Evolutionary conservation across 1,140 invertebrate species (phyloP), one percentile per base, ranked within the genome.

Genomic region (Ceratoteleas bidentatus): DNA sequence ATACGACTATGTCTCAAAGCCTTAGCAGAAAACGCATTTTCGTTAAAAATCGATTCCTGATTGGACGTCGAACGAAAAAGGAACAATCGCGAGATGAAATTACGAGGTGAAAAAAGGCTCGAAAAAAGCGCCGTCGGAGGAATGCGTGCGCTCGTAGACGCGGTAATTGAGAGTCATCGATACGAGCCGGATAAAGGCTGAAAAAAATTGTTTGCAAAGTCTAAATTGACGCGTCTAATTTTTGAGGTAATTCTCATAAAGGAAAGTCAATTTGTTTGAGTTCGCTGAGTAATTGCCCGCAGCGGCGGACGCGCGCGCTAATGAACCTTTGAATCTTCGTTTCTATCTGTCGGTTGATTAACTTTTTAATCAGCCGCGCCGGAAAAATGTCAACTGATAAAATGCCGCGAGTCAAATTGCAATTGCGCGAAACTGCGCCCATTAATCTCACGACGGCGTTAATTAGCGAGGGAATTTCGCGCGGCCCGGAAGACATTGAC

Each of bases 311-410:
- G 69, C 9, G 11, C 13, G 11, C 65, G 43, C 72, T 84, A 84
- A 84, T 80, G 82, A 81, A 84, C 77, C 73, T 74, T 81, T 77
- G 73, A 74, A 80, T 77, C 73, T 68, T 84, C 68, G 60, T 85
- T 84, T 84, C 64, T 76, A 70, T 81, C 69, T 78, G 60, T 83
- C 81, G 62, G 69, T 85, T 81, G 84, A 86, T 84, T 86, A 83
- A 81, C 84, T 86, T 84, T 85, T 85, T 85, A 83, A 85, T 85
- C 84, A 80, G 52, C 13, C 43, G 6, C 72, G 49, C 16, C 56
- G 62, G 69, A 83, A 83, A 77, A 82, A 77, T 82, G 73, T 82
- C 73, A 82, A 74, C 69, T 53, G 80, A 77, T 74, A 82, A 74
- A 74, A 77, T 66, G 9, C 66, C 49, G 33, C 64, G 34, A 58